Percentiles rank a stretch among this genome's conserved stretches.
phyloP scores from a whole-genome alignment of 2,888 invertebrate genomes.

The Choreutis nemorana region DNA sequence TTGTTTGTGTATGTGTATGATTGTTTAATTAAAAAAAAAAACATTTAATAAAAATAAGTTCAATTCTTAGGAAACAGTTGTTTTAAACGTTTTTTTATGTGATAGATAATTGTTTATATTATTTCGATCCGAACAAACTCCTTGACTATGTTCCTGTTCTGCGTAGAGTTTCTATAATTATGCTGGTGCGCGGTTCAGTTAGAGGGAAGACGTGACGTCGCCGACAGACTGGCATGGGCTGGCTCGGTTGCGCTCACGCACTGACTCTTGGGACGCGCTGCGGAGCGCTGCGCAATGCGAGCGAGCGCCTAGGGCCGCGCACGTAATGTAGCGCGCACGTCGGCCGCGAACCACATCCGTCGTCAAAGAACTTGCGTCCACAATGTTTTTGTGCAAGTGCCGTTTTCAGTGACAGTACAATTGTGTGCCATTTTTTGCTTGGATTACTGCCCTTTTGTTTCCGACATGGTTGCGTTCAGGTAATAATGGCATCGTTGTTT shows the following conservation, averaged over 20 bases:
- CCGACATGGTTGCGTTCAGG: slow-evolving; percentile 37
- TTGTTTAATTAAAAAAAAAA: too few relatives aligned
- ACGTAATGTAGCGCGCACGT: slow-evolving; percentile 11
- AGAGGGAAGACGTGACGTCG: slow-evolving; percentile 53
- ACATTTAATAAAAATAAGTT: too few relatives aligned
- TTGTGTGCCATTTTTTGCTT: slow-evolving; percentile 20
- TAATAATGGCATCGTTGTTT: slow-evolving; percentile 13
- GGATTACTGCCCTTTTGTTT: slow-evolving; percentile 19
- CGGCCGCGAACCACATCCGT: slow-evolving; percentile 18
- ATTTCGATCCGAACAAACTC: too few relatives aligned
- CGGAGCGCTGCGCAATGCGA: slow-evolving; percentile 16
- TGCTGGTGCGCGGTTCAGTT: slow-evolving; percentile 46
- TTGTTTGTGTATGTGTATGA: slow-evolving; percentile 8
- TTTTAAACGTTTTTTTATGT: too few relatives aligned
- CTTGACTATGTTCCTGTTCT: slow-evolving; percentile 56
- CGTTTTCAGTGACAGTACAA: slow-evolving; percentile 26
- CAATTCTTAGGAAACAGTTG: too few relatives aligned
- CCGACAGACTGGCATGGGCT: slow-evolving; percentile 15
- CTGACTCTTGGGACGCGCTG: slow-evolving; percentile 30
- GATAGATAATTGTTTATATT: too few relatives aligned
- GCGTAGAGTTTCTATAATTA: slow-evolving; percentile 57
- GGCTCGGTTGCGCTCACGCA: slow-evolving; percentile 18
- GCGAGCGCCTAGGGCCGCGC: slow-evolving; percentile 14
- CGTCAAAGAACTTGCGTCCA: slow-evolving; percentile 22
- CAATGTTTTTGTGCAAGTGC: slow-evolving; percentile 27